Conservation (phyloP, 1,140 invertebrate genomes). For the Euwallacea fornicatus region DNA sequence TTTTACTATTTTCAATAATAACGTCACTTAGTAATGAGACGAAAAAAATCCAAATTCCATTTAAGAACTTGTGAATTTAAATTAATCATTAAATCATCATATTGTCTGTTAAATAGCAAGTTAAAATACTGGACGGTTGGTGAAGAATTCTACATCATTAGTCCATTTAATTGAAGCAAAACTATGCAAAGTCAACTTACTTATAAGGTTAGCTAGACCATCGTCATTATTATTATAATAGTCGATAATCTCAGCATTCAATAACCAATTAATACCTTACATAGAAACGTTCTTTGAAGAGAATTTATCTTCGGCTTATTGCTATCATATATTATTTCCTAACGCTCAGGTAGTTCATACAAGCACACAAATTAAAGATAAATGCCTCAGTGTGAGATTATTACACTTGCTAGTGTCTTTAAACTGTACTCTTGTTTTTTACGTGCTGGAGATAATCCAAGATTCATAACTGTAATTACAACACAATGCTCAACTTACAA, state of each 20-base stretch:
- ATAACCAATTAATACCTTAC: too few relatives aligned
- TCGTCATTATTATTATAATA: too few relatives aligned
- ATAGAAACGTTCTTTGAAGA: too few relatives aligned
- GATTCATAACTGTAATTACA: conserved; percentile 1
- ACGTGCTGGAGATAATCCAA: background rate
- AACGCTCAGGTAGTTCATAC: background rate
- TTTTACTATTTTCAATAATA: background rate
- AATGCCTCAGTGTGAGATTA: conserved; percentile 1
- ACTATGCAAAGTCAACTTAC: too few relatives aligned
- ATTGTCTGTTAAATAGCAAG: too few relatives aligned
- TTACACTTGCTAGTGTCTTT: background rate
- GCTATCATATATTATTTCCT: background rate
- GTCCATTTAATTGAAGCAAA: too few relatives aligned
- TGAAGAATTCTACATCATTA: too few relatives aligned
- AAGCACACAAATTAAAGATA: conserved; percentile 10
- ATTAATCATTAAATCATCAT: too few relatives aligned
- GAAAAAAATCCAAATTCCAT: background rate
- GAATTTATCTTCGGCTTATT: conserved; percentile 4
- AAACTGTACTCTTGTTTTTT: conserved; percentile 8
- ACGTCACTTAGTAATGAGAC: background rate
- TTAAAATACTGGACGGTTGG: too few relatives aligned
- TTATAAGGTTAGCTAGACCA: too few relatives aligned
- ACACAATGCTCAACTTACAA: background rate
- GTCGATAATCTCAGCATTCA: too few relatives aligned
- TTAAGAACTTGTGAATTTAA: background rate